A percentile compares a stretch with the other conserved stretches of the same genome.
These are phyloP conservation scores for Acheta domesticus DNA, from an alignment of 2,888 invertebrate species.

Conservation along the genomic window DNA sequence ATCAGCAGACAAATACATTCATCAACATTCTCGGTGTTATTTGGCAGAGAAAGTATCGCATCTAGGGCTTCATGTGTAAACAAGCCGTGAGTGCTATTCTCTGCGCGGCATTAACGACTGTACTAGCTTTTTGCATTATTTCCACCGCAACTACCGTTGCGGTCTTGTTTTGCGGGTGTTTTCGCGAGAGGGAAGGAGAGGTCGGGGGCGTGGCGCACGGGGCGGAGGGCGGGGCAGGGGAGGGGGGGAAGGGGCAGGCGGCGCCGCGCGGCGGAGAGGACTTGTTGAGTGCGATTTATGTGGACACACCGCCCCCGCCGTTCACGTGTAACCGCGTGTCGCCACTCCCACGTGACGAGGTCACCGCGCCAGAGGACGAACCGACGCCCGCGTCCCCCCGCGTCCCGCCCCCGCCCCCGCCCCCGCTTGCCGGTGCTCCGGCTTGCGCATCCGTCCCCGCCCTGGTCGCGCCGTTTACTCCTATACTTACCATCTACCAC, in stretches of 20 bases:
- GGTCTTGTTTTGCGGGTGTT: neutral
- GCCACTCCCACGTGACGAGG: neutral
- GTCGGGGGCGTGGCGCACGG: neutral
- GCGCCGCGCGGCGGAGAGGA: neutral
- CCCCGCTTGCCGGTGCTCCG: no score
- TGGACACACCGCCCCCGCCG: neutral
- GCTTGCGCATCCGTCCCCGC: no score
- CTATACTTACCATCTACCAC: no score
- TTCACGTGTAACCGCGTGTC: slow-evolving; percentile 4
- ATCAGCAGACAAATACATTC: no score
- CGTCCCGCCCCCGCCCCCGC: no score
- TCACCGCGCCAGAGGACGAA: neutral
- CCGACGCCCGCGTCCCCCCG: no score
- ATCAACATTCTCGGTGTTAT: no score
- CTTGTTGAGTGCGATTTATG: slow-evolving; percentile 18
- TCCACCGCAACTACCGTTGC: neutral
- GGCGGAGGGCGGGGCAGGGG: neutral
- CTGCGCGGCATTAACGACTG: neutral
- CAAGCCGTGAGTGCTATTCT: neutral
- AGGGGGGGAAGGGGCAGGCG: neutral
- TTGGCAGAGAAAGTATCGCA: no score
- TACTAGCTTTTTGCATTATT: slow-evolving; percentile 18
- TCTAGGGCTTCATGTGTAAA: no score
- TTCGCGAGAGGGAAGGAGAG: neutral
- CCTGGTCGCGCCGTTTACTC: no score